phyloP scores from a whole-genome alignment of 2,888 invertebrate genomes.

The Tricholauxania praeusta region DNA sequence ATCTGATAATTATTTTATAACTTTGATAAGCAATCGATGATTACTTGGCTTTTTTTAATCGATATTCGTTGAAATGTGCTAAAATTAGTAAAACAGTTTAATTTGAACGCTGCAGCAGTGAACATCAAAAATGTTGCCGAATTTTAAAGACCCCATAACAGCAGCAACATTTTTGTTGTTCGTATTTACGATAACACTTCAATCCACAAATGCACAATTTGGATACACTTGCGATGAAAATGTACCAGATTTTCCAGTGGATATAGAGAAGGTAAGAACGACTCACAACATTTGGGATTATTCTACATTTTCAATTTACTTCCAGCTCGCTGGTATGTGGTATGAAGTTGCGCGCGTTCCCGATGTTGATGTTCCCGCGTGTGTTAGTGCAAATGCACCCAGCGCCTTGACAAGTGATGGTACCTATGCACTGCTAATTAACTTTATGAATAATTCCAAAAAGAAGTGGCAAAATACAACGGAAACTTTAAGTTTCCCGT shows the following conservation, averaged over 20 bases:
- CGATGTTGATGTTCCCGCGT: slow-evolving; percentile 42
- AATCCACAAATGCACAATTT: neutral
- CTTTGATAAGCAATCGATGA: too few relatives aligned
- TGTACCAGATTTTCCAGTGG: slow-evolving; percentile 16
- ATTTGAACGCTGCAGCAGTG: neutral
- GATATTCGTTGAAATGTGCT: too few relatives aligned
- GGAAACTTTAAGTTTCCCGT: slow-evolving; percentile 49
- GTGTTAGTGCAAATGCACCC: slow-evolving; percentile 45
- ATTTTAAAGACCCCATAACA: neutral
- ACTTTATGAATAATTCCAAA: slow-evolving; percentile 49
- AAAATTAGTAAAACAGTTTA: too few relatives aligned
- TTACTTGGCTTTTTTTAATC: too few relatives aligned
- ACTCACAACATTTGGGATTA: neutral
- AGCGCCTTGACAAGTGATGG: neutral
- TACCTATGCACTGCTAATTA: slow-evolving; percentile 42
- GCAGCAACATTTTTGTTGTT: slow-evolving; percentile 14
- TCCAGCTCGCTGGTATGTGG: slow-evolving; percentile 49
- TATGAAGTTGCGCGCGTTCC: slow-evolving; percentile 49
- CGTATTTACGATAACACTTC: neutral
- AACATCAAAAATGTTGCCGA: slow-evolving; percentile 8
- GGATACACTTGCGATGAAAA: slow-evolving; percentile 35
- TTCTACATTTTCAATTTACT: neutral
- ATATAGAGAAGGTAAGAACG: slow-evolving; percentile 32
- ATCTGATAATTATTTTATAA: too few relatives aligned
- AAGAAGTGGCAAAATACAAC: slow-evolving; percentile 34